These are phyloP conservation scores for Mantis religiosa DNA, from an alignment of 2,888 invertebrate species.

Conservation along the genomic window DNA sequence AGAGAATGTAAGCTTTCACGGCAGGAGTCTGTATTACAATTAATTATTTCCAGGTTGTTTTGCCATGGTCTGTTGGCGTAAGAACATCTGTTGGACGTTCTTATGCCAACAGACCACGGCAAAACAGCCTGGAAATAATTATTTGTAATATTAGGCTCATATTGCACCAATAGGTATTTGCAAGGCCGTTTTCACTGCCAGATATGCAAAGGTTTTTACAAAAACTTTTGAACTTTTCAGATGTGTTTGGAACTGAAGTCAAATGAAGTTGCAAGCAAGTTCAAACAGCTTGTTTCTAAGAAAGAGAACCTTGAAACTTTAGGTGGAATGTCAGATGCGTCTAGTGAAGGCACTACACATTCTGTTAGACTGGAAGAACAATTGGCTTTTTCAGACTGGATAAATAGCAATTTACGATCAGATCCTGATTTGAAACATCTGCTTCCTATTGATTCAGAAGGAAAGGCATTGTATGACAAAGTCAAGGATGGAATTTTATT, in stretches of 20 bases:
- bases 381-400: conserved; percentile 98
- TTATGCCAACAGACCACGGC: too few relatives aligned
- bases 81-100: too few relatives aligned
- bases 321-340: conserved; percentile 90
- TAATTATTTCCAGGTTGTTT: too few relatives aligned
- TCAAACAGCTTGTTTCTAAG: conserved; percentile 88
- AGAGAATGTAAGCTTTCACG: too few relatives aligned
- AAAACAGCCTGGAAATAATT: too few relatives aligned
- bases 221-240: conserved; percentile 37
- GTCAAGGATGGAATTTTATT: conserved; percentile 93
- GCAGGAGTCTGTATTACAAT: too few relatives aligned
- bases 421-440: conserved; percentile 88
- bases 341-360: conserved; percentile 93
- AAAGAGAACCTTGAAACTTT: conserved; percentile 88
- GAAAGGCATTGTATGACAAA: conserved; percentile 85
- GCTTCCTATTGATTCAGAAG: conserved; percentile 88
- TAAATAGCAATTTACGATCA: conserved; percentile 85
- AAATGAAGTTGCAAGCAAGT: conserved; percentile 86
- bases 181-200: too few relatives aligned
- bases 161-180: too few relatives aligned
- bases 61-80: too few relatives aligned
- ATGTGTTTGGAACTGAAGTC: conserved; percentile 83
- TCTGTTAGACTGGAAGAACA: conserved; percentile 93
- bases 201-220: too few relatives aligned
- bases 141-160: too few relatives aligned